Evolutionary conservation across 2,113 vertebrate genomes (phyloP).

Genomic region (Cyanoramphus novaezelandiae): DNA sequence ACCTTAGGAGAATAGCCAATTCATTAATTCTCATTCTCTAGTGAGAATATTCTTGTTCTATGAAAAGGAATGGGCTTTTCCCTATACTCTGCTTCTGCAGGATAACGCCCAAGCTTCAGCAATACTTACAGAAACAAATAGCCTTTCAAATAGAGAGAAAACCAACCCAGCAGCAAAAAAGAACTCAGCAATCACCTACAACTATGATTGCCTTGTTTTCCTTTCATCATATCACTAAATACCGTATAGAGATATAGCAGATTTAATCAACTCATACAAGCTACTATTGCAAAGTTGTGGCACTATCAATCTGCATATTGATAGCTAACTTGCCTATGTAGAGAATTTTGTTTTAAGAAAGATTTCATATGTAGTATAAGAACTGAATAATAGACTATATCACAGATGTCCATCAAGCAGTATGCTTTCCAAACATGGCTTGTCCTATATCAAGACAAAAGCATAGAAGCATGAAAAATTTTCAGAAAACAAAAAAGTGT

Average conservation of each 20-base stretch:
- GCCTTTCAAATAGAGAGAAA: not conserved
- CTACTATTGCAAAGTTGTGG: not conserved
- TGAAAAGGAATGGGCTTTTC: not conserved
- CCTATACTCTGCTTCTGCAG: not conserved
- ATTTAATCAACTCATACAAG: not conserved
- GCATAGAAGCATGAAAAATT: not conserved
- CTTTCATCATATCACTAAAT: not conserved
- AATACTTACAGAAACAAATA: not conserved
- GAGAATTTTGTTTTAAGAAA: not conserved
- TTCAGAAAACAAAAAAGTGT: not conserved
- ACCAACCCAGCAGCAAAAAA: not conserved
- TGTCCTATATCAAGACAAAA: not conserved
- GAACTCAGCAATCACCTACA: not conserved
- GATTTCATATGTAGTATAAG: not conserved
- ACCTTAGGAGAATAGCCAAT: not conserved
- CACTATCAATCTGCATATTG: not conserved
- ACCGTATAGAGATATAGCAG: not conserved
- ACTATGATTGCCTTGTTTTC: not conserved
- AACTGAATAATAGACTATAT: not conserved
- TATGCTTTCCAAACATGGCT: not conserved
- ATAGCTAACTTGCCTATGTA: not conserved
- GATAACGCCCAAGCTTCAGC: not conserved
- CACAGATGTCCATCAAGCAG: not conserved
- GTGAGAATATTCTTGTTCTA: not conserved
- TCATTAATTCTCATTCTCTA: not conserved